Evolutionary conservation across 1,140 invertebrate species (phyloP).

Genomic region (Idris sp.): DNA sequence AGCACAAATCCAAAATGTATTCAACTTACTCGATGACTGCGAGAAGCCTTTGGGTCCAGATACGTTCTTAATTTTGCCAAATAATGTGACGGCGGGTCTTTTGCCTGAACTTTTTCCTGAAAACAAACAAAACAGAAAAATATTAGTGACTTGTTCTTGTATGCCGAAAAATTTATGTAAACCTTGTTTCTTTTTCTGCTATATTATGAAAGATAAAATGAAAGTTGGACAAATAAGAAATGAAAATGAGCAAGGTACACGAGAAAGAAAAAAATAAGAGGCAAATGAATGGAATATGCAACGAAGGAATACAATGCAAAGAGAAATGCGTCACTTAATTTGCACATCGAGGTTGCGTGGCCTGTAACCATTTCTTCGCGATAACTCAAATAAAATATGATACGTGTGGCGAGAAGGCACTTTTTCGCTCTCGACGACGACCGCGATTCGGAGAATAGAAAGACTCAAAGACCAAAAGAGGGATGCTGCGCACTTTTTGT

Average conservation of each 20-base stretch:
- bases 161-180: too few relatives aligned
- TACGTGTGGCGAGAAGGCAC: slow-evolving; percentile 10
- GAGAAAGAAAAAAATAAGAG: slow-evolving; percentile 1
- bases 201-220: too few relatives aligned
- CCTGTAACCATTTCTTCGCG: slow-evolving; percentile 10
- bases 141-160: too few relatives aligned
- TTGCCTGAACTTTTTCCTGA: slow-evolving; percentile 96
- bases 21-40: slow-evolving; percentile 91
- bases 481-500: slow-evolving; percentile 68
- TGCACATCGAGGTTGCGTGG: slow-evolving; percentile 15
- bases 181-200: too few relatives aligned
- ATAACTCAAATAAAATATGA: slow-evolving; percentile 41
- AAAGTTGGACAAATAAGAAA: background rate
- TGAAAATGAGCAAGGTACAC: background rate
- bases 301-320: slow-evolving; percentile 12
- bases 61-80: slow-evolving; percentile 95
- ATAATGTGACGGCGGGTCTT: slow-evolving; percentile 97
- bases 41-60: slow-evolving; percentile 95
- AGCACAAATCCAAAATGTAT: too few relatives aligned
- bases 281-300: background rate
- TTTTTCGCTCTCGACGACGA: slow-evolving; percentile 30
- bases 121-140: slow-evolving; percentile 52
- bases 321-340: slow-evolving; percentile 33
- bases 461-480: slow-evolving; percentile 30
- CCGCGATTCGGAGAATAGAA: slow-evolving; percentile 51